Evolutionary conservation across 2,888 invertebrate genomes (phyloP).

Genomic region (Apodemia mormo): DNA sequence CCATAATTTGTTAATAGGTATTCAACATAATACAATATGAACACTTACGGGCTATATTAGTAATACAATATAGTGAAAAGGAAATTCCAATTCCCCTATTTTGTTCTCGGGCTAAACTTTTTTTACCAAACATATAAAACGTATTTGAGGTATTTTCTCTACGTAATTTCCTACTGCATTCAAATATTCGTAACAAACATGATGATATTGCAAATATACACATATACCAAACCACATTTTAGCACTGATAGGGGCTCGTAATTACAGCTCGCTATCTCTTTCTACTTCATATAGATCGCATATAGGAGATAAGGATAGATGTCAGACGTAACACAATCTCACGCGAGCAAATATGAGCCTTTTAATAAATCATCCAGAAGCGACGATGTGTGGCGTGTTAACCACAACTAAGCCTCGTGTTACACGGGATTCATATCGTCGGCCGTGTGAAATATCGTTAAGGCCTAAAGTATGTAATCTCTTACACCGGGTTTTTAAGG

Average conservation of each 20-base stretch:
- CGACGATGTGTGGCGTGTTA: slow-evolving; percentile 25
- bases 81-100: no score
- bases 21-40: no score
- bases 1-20: no score
- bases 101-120: no score
- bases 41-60: no score
- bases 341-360: slow-evolving; percentile 18
- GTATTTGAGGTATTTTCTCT: background rate
- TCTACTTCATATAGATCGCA: background rate
- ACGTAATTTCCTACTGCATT: background rate
- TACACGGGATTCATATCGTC: background rate
- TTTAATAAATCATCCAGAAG: slow-evolving; percentile 39
- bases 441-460: background rate
- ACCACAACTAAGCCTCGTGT: slow-evolving; percentile 13
- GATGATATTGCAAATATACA: slow-evolving; percentile 13
- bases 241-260: slow-evolving; percentile 17
- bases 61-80: no score
- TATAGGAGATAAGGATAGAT: slow-evolving; percentile 2
- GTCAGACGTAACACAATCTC: slow-evolving; percentile 12
- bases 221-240: slow-evolving; percentile 8
- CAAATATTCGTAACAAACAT: slow-evolving; percentile 8
- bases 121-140: background rate
- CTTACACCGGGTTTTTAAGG: no score
- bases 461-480: background rate
- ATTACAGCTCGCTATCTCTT: slow-evolving; percentile 13